Evolutionary conservation across 2,113 vertebrate species (phyloP).

Genomic region (Nestor notabilis): DNA sequence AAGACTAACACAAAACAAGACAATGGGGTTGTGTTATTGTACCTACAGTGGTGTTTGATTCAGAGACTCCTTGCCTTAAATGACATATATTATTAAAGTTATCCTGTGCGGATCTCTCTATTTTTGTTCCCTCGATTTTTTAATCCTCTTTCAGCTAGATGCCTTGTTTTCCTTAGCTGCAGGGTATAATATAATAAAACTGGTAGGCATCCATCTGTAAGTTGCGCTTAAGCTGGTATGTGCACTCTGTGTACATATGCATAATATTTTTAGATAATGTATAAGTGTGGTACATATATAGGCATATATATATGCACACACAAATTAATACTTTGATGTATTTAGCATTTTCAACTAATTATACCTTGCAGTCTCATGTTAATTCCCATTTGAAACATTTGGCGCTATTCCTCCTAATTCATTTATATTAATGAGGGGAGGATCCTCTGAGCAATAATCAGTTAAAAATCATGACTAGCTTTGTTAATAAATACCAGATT

Average conservation of each 20-base stretch:
- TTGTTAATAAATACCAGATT: constrained; percentile 74
- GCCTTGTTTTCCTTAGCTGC: not conserved
- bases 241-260: not conserved
- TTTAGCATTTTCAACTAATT: constrained; percentile 69
- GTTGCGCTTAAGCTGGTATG: not conserved
- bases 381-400: constrained; percentile 68
- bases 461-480: constrained; percentile 71
- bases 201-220: not conserved
- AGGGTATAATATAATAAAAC: not conserved
- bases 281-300: not conserved
- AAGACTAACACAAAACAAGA: not conserved
- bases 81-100: not conserved
- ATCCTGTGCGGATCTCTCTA: not conserved
- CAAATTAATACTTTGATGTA: constrained; percentile 67
- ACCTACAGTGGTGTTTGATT: not conserved
- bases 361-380: constrained; percentile 64
- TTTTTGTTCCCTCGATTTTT: not conserved
- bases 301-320: not conserved
- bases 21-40: not conserved
- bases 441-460: constrained; percentile 68
- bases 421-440: constrained; percentile 75
- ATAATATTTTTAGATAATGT: constrained; percentile 17
- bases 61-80: not conserved
- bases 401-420: constrained; percentile 67
- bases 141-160: not conserved